Conservation (phyloP, 2,888 invertebrate species). For the Drosophila mulleri region DNA sequence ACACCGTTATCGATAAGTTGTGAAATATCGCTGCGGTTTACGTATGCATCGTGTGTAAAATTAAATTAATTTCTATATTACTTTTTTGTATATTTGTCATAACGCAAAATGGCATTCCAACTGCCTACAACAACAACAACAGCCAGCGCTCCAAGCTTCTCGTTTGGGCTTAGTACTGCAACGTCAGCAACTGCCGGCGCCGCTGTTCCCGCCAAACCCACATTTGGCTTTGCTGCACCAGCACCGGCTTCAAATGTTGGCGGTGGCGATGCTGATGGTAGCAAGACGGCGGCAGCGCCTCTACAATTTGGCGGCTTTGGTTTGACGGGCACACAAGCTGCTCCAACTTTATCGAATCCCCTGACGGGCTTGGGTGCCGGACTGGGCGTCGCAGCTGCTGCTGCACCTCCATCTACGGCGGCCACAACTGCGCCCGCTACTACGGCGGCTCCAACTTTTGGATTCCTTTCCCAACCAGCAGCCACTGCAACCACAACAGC, state of each 20-base stretch:
- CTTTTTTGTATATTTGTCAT: neutral
- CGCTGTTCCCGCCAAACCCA: constrained; percentile 61
- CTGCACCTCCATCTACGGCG: constrained; percentile 28
- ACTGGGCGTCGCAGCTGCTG: constrained; percentile 25
- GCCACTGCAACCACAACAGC: constrained; percentile 34
- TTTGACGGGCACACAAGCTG: constrained; percentile 28
- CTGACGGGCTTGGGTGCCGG: constrained; percentile 35
- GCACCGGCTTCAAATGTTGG: constrained; percentile 45
- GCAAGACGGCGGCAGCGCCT: constrained; percentile 50
- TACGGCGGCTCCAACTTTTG: constrained; percentile 52
- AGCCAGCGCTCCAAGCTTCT: constrained; percentile 44
- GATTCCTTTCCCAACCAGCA: constrained; percentile 53
- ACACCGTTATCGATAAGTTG: constrained; percentile 19
- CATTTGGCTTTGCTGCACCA: constrained; percentile 57
- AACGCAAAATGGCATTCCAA: constrained; percentile 63
- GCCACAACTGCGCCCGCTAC: constrained; percentile 32
- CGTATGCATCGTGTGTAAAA: constrained; percentile 19
- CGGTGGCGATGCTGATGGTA: constrained; percentile 76
- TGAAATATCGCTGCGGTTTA: constrained; percentile 12
- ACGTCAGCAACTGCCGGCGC: constrained; percentile 28
- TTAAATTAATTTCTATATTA: neutral
- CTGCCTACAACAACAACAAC: constrained; percentile 73
- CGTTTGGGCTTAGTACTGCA: constrained; percentile 61
- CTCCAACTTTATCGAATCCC: constrained; percentile 25
- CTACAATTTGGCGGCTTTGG: constrained; percentile 68